phyloP scores from a whole-genome alignment of 2,797 vertebrate species.

The Spea hammondii region DNA sequence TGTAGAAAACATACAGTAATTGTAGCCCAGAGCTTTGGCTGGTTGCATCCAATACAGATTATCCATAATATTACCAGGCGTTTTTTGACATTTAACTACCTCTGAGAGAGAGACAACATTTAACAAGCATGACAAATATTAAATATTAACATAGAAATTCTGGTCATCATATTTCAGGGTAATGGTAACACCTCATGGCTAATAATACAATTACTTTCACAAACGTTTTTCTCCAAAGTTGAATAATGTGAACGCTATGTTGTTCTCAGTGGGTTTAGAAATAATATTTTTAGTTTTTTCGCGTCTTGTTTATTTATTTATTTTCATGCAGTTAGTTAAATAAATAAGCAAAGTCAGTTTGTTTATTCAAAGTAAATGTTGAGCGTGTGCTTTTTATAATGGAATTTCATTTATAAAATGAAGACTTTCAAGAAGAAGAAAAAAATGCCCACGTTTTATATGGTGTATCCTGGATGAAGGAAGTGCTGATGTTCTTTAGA shows the following conservation, averaged over 20 bases:
- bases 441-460: no score
- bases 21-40: slow-evolving; percentile 13
- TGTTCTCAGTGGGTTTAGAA: no score
- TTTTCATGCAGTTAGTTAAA: no score
- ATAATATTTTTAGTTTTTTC: no score
- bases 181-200: slow-evolving; percentile 11
- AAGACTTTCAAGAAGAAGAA: no score
- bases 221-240: background rate
- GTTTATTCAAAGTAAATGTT: no score
- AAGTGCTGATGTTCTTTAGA: no score
- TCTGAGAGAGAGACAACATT: slow-evolving; percentile 10
- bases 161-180: slow-evolving; percentile 16
- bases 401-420: no score
- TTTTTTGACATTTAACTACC: slow-evolving; percentile 13
- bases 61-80: slow-evolving; percentile 13
- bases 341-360: no score
- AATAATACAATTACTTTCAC: background rate
- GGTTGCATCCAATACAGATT: background rate
- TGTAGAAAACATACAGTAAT: slow-evolving; percentile 28
- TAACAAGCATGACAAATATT: slow-evolving; percentile 6
- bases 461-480: no score
- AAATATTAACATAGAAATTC: slow-evolving; percentile 15
- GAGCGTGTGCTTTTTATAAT: no score
- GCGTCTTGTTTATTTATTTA: no score
- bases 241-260: background rate